Percentiles rank a stretch among this genome's conserved stretches.
Conservation (phyloP, 1,140 invertebrate genomes). For the Macrobrachium nipponense region DNA sequence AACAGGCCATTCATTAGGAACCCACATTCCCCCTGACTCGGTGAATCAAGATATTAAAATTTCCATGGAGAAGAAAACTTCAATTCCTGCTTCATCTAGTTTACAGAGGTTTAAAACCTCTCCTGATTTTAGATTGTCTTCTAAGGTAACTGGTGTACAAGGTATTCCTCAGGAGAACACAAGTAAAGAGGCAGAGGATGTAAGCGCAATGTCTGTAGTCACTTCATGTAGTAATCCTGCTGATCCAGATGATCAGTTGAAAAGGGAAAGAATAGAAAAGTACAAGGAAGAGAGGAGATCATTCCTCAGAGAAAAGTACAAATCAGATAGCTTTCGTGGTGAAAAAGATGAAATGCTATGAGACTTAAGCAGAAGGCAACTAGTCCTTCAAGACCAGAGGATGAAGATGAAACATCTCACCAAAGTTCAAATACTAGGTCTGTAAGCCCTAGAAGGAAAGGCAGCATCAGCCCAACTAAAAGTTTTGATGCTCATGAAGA, state of each 20-base stretch:
- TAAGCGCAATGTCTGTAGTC: neutral
- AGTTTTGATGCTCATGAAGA: conserved; percentile 14
- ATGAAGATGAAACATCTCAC: conserved; percentile 15
- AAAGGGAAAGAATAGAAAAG: conserved; percentile 79
- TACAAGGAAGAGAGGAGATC: conserved; percentile 92
- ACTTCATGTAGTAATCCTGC: conserved; percentile 16
- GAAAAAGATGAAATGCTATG: conserved; percentile 70
- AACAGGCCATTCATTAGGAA: neutral
- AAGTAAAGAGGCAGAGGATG: conserved; percentile 37
- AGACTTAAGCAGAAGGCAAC: conserved; percentile 64
- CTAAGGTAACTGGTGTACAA: conserved; percentile 19
- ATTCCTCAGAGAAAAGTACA: conserved; percentile 87
- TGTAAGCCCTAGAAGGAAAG: conserved; percentile 24
- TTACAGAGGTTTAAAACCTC: conserved; percentile 52
- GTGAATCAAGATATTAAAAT: conserved; percentile 2
- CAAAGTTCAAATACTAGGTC: conserved; percentile 28
- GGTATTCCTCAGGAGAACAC: conserved; percentile 26
- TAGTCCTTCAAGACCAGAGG: conserved; percentile 64
- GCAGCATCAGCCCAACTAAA: conserved; percentile 37
- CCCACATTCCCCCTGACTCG: neutral
- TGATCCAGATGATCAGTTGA: conserved; percentile 53
- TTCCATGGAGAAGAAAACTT: conserved; percentile 12
- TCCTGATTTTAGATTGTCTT: conserved; percentile 40
- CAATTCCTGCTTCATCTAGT: conserved; percentile 17
- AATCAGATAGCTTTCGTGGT: conserved; percentile 83